phyloP scores from a whole-genome alignment of 1,140 invertebrate species.

The Microplitis demolitor region DNA sequence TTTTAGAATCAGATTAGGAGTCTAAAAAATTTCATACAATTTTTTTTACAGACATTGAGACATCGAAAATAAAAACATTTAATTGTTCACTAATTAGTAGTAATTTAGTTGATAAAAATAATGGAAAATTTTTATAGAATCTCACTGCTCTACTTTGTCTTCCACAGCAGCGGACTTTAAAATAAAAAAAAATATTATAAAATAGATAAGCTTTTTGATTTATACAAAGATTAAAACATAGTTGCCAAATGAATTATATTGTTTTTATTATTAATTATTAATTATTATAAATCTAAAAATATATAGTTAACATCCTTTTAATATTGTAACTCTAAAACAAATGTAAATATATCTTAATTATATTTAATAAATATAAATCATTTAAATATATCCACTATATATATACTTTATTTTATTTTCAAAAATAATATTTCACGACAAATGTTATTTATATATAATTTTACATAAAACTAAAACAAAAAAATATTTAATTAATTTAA shows the following conservation, averaged over 20 bases:
- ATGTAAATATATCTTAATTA: slow-evolving; percentile 2
- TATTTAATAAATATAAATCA: not conserved
- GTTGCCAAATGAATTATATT: slow-evolving; percentile 4
- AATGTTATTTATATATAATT: too few relatives aligned
- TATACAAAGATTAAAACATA: slow-evolving; percentile 4
- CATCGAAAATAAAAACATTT: too few relatives aligned
- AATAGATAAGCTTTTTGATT: not conserved
- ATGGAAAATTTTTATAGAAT: not conserved
- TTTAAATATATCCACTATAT: not conserved
- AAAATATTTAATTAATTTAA: not conserved
- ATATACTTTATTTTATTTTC: too few relatives aligned
- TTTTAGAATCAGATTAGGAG: too few relatives aligned
- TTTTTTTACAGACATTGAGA: too few relatives aligned
- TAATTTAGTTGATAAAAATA: not conserved
- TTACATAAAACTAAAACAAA: too few relatives aligned
- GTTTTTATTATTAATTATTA: not conserved
- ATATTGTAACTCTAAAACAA: not conserved
- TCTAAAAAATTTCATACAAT: too few relatives aligned
- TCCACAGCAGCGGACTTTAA: not conserved
- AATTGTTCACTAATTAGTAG: not conserved
- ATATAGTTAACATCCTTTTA: not conserved
- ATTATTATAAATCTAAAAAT: not conserved
- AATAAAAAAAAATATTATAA: not conserved
- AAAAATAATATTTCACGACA: too few relatives aligned
- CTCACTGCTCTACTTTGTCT: slow-evolving; percentile 3